Evolutionary conservation across 2,888 invertebrate genomes (phyloP).

Genomic region (Pseudococcus viburni): DNA sequence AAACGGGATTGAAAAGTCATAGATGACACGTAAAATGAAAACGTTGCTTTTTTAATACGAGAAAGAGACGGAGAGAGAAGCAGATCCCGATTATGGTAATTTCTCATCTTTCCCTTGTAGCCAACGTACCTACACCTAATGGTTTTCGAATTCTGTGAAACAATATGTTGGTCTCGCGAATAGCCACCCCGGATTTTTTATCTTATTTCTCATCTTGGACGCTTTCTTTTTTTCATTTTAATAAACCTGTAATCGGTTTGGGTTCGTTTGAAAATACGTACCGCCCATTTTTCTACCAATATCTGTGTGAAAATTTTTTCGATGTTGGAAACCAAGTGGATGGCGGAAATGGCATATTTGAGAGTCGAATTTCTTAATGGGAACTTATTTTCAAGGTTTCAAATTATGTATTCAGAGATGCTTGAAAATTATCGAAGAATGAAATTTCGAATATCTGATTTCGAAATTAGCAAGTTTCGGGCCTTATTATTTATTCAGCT

Average conservation of each 20-base stretch:
- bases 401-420: background rate
- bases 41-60: constrained; percentile 47
- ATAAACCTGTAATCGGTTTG: constrained; percentile 17
- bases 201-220: background rate
- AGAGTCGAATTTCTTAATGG: background rate
- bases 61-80: background rate
- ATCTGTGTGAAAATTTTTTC: constrained; percentile 24
- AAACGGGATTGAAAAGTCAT: constrained; percentile 51
- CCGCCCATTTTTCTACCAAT: background rate
- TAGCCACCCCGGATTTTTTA: constrained; percentile 2
- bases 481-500: no score
- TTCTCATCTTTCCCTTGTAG: constrained; percentile 37
- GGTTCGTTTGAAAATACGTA: background rate
- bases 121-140: background rate
- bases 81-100: constrained; percentile 17
- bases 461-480: no score
- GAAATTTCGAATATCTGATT: no score
- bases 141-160: constrained; percentile 28
- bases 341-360: background rate
- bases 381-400: background rate
- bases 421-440: no score
- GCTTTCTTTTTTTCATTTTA: background rate
- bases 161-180: background rate
- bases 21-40: constrained; percentile 44
- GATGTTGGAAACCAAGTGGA: background rate